Conservation (phyloP, 1,140 invertebrate genomes). For the Manduca sexta region DNA sequence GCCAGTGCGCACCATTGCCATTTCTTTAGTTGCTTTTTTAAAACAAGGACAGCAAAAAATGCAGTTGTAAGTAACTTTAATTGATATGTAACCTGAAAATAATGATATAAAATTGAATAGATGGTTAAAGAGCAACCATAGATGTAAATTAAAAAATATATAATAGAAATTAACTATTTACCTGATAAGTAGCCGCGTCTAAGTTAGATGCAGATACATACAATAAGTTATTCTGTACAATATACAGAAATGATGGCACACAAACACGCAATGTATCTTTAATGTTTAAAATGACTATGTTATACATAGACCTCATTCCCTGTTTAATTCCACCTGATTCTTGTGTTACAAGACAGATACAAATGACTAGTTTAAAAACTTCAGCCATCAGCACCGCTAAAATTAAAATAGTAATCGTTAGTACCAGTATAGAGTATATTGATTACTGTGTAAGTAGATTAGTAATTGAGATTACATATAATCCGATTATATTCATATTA, state of each 20-base stretch:
- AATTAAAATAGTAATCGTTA: constrained; percentile 19
- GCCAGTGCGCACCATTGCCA: constrained; percentile 93
- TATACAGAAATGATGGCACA: constrained; percentile 95
- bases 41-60: constrained; percentile 94
- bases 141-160: constrained; percentile 15
- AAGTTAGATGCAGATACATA: constrained; percentile 98
- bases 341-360: constrained; percentile 84
- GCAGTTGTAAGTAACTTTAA: constrained; percentile 99
- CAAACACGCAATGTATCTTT: constrained; percentile 93
- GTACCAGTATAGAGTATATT: no score
- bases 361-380: constrained; percentile 92
- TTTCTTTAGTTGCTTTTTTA: constrained; percentile 82
- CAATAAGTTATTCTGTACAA: constrained; percentile 97
- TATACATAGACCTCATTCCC: constrained; percentile 78
- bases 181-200: constrained; percentile 99
- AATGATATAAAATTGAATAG: no score
- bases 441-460: no score
- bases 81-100: constrained; percentile 95
- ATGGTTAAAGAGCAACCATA: no score
- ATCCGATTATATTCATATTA: no score
- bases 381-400: constrained; percentile 96
- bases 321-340: constrained; percentile 80
- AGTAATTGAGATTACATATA: no score
- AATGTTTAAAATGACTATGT: constrained; percentile 77
- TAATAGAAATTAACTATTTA: constrained; percentile 49